A percentile compares a stretch with the other conserved stretches of the same genome.
Evolutionary conservation across 2,113 vertebrate genomes (phyloP).

Genomic region (Mobula birostris): DNA sequence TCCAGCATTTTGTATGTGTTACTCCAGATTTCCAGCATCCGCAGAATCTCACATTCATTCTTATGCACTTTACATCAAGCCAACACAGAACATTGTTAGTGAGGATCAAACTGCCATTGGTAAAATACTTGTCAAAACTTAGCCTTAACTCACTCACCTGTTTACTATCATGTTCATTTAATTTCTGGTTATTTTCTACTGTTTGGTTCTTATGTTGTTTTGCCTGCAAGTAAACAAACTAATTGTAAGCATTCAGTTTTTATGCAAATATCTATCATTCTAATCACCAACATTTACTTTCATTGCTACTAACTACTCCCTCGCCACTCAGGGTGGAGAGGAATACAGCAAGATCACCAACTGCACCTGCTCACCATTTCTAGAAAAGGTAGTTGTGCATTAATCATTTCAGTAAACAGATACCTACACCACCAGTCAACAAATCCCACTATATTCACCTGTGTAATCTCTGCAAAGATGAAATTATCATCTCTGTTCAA

Average conservation of each 20-base stretch:
- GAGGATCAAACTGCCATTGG: not conserved
- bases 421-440: not conserved
- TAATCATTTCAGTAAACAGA: not conserved
- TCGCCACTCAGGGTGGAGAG: not conserved
- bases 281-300: not conserved
- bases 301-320: not conserved
- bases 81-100: not conserved
- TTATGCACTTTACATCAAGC: not conserved
- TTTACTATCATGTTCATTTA: constrained; percentile 65
- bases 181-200: constrained; percentile 58
- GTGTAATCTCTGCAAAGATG: not conserved
- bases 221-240: constrained; percentile 54
- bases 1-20: no score
- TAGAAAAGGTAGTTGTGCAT: not conserved
- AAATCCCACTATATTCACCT: not conserved
- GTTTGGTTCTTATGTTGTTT: constrained; percentile 62
- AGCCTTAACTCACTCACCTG: constrained; percentile 48
- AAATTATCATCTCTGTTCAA: not conserved
- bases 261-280: not conserved
- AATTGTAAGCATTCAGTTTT: not conserved
- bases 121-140: not conserved
- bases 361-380: not conserved
- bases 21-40: no score
- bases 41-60: not conserved
- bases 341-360: not conserved